A percentile compares a stretch with the other conserved stretches of the same genome.
These are phyloP conservation scores for Gadopsis bispinosus DNA, from an alignment of 2,797 vertebrate genomes.

Conservation along the genomic window DNA sequence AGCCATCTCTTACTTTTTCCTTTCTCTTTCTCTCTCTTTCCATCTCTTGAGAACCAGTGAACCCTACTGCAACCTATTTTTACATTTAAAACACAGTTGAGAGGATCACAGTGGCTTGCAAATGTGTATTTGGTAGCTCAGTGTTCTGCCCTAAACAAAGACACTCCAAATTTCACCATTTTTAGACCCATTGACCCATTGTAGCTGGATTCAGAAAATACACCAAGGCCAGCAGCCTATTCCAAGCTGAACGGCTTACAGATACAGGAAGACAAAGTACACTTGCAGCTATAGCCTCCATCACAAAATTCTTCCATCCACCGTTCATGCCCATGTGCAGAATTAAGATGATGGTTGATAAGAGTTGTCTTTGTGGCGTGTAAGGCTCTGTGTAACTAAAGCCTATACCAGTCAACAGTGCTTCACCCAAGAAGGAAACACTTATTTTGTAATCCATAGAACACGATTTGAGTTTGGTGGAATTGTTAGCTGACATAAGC, in stretches of 20 bases:
- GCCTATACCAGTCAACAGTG: slow-evolving; percentile 43
- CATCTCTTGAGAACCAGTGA: slow-evolving; percentile 23
- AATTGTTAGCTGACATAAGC: slow-evolving; percentile 65
- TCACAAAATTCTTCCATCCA: slow-evolving; percentile 44
- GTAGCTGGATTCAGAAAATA: slow-evolving; percentile 44
- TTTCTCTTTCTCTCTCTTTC: slow-evolving; percentile 6
- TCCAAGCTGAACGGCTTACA: slow-evolving; percentile 35
- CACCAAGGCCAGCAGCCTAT: slow-evolving; percentile 23
- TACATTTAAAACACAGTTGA: slow-evolving; percentile 41
- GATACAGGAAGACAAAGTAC: slow-evolving; percentile 42
- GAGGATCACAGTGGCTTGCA: slow-evolving; percentile 20
- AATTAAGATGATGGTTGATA: slow-evolving; percentile 60
- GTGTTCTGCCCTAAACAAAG: slow-evolving; percentile 31
- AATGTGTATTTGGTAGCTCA: slow-evolving; percentile 40
- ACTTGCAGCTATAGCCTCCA: slow-evolving; percentile 51
- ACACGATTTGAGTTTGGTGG: slow-evolving; percentile 57
- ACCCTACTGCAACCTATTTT: slow-evolving; percentile 60
- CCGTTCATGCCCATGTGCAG: slow-evolving; percentile 44
- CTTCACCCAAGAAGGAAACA: slow-evolving; percentile 34
- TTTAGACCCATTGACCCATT: slow-evolving; percentile 36
- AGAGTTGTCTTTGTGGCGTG: slow-evolving; percentile 38
- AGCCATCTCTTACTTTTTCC: slow-evolving; percentile 27
- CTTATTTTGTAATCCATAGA: slow-evolving; percentile 58
- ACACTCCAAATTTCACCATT: slow-evolving; percentile 48
- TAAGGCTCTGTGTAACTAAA: slow-evolving; percentile 30